These are phyloP conservation scores for Euzetes globulus DNA, from an alignment of 2,888 invertebrate genomes.

Conservation along the genomic window DNA sequence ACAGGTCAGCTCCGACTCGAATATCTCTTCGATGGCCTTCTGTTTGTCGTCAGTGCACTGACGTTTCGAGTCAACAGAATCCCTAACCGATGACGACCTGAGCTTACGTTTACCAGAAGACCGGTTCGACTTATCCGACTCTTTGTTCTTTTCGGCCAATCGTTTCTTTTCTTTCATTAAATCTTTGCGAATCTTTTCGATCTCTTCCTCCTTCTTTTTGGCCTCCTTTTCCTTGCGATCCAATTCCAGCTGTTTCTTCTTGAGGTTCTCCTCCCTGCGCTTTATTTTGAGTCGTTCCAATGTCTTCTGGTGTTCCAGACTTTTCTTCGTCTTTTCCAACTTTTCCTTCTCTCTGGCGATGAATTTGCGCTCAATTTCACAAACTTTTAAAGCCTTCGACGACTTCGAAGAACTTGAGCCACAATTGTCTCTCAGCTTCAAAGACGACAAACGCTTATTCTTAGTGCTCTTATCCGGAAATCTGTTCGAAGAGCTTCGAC, in stretches of 20 bases:
- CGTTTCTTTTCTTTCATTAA: neutral
- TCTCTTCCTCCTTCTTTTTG: neutral
- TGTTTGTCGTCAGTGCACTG: neutral
- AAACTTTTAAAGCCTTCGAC: neutral
- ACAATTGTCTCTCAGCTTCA: neutral
- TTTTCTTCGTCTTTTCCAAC: neutral
- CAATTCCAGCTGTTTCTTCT: neutral
- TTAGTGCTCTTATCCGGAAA: neutral
- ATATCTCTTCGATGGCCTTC: neutral
- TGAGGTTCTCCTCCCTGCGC: neutral
- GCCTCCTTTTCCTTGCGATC: neutral
- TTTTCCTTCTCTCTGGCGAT: conserved; percentile 2
- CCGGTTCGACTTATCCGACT: neutral
- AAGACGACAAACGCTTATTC: neutral
- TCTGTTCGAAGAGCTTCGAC: neutral
- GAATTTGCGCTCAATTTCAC: neutral
- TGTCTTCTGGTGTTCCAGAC: neutral
- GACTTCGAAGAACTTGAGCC: neutral
- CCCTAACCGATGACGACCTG: neutral
- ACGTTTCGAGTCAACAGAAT: neutral
- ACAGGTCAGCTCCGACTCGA: conserved; percentile 25
- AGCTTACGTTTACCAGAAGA: neutral
- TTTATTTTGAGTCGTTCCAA: neutral
- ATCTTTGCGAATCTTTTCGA: neutral
- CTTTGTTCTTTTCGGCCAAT: neutral